These are phyloP conservation scores for Gavialis gangeticus DNA, from an alignment of 2,113 vertebrate species.

Conservation along the genomic window DNA sequence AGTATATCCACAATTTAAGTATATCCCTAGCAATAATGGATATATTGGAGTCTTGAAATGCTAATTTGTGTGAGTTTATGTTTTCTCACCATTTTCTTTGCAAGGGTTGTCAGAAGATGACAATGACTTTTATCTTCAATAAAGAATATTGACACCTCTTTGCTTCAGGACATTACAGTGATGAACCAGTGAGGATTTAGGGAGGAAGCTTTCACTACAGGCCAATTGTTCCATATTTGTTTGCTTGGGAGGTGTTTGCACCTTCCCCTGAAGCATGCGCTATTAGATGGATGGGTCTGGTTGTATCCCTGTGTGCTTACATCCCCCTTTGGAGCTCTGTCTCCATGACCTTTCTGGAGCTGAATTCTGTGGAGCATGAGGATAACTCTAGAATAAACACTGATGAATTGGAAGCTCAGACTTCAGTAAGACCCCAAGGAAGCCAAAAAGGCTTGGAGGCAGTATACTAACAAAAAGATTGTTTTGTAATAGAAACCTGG, in stretches of 20 bases:
- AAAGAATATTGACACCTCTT: background rate
- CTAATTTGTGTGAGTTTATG: too few species aligned
- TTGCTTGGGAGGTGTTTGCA: background rate
- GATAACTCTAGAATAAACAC: background rate
- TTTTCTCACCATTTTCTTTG: too few species aligned
- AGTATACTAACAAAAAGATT: background rate
- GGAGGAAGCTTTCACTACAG: background rate
- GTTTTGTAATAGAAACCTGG: slow-evolving; percentile 1
- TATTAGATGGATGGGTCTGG: background rate
- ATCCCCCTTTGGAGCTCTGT: background rate
- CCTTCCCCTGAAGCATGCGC: background rate
- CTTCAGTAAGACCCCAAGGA: background rate
- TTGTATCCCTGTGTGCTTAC: background rate
- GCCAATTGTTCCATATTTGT: background rate
- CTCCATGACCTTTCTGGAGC: fast-evolving
- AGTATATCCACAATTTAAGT: too few species aligned
- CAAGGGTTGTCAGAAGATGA: too few species aligned
- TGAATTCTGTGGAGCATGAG: background rate
- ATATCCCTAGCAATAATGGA: too few species aligned
- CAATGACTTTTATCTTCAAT: background rate
- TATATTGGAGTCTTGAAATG: too few species aligned
- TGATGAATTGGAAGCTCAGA: background rate
- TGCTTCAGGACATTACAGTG: background rate
- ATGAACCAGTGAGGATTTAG: background rate
- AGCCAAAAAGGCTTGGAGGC: background rate